A percentile compares a stretch with the other conserved stretches of the same genome.
phyloP scores from a whole-genome alignment of 2,888 invertebrate genomes.

The Priocnemis perturbator region DNA sequence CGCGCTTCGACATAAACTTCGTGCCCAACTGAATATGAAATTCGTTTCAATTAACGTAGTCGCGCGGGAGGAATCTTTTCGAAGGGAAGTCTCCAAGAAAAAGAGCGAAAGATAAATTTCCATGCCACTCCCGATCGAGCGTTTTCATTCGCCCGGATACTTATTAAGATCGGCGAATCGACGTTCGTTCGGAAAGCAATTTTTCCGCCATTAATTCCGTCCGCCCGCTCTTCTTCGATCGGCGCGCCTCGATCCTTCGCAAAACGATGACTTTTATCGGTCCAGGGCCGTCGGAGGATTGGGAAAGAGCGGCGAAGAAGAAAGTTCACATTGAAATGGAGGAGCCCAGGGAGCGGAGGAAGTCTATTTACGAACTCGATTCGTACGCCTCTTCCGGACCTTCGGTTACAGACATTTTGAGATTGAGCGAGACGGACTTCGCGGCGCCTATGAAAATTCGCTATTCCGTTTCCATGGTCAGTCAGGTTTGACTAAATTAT shows the following conservation, averaged over 20 bases:
- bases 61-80: no score
- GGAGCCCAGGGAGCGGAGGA: constrained; percentile 37
- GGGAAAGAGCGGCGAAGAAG: constrained; percentile 43
- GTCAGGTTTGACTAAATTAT: neutral
- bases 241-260: neutral
- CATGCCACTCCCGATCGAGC: no score
- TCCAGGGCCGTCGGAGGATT: constrained; percentile 26
- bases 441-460: constrained; percentile 36
- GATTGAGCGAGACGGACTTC: constrained; percentile 25
- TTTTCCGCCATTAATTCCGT: neutral
- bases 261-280: neutral
- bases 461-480: constrained; percentile 58
- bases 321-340: constrained; percentile 30
- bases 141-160: no score
- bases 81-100: no score
- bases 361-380: constrained; percentile 59
- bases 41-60: no score
- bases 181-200: no score
- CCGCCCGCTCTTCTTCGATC: neutral
- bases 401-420: constrained; percentile 38
- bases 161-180: no score
- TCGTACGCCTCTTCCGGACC: constrained; percentile 52
- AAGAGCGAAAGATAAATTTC: no score
- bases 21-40: no score
- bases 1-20: no score